Evolutionary conservation across 2,888 invertebrate genomes (phyloP), one percentile per base, ranked within the genome.

Genomic region (Dryococelus australis): DNA sequence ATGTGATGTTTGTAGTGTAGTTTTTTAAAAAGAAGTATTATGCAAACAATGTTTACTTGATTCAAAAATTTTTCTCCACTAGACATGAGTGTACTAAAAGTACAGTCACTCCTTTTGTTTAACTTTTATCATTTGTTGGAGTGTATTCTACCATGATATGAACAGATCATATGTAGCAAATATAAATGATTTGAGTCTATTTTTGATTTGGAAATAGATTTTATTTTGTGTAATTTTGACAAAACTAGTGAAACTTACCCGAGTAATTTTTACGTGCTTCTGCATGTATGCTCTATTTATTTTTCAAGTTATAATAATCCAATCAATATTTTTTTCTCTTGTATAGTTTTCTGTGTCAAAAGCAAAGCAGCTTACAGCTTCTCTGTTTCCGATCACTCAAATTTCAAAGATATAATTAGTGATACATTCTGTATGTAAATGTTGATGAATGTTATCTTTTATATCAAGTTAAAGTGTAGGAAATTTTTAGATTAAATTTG

Each of bases 1-100:
- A n/a, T 65, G 65, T 65, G 65, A 65, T 65, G 65, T 65, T 65
- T 65, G 16, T 65, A 65, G 65, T 65, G n/a, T 65, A 65, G 65
- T 65, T 16, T 65, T 65, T 65, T n/a, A 47, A 16, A 47, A 16
- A 47, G 10, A 65, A 65, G 65, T 65, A 65, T 65, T 65, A 47
- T 47, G 47, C 8, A 10, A 47, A 16, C 16, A 65, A 65, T 65
- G 0, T 16, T 24, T n/a, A 65, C 65, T 65, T 65, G 20, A 8
- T 12, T 65, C 1, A 8, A 65, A 3, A 16, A n/a, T 24, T 65
- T 65, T 65, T 65, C 65, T 24, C 47, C 65, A 65, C 65, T 12
- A 65, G 65, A 65, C 65, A 65, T 2, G n/a, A 24, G 0, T 16
- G 20, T 65, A n/a, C 13, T 24, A 65, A n/a, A 65, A 20, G 10